Percentiles rank a stretch among this genome's conserved stretches.
Conservation (phyloP, 2,888 invertebrate genomes). For the Leucoptera coffeella region DNA sequence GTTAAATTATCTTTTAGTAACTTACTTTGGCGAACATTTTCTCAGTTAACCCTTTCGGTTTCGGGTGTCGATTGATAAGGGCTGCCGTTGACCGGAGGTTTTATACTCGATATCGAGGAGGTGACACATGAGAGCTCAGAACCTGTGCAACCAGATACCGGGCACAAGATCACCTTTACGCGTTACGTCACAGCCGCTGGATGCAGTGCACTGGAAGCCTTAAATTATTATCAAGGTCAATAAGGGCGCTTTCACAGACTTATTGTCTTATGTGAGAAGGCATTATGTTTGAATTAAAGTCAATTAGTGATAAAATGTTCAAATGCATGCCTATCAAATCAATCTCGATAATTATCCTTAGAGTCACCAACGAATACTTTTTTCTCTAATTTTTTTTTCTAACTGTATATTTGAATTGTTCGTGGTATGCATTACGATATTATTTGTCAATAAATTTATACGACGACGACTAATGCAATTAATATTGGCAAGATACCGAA, state of each 20-base stretch:
- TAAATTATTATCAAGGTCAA: conserved; percentile 26
- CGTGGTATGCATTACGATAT: too few species aligned
- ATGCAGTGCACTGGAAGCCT: conserved; percentile 20
- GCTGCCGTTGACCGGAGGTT: conserved; percentile 29
- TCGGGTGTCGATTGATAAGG: conserved; percentile 30
- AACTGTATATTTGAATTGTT: too few species aligned
- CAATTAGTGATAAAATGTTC: too few species aligned
- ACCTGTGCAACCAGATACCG: conserved; percentile 38
- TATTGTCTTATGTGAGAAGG: too few species aligned
- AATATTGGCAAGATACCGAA: too few species aligned
- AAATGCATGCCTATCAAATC: too few species aligned
- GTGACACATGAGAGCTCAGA: conserved; percentile 28
- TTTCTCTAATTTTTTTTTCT: too few species aligned
- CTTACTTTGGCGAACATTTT: conserved; percentile 44
- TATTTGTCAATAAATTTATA: too few species aligned
- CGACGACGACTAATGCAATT: too few species aligned
- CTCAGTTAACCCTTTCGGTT: conserved; percentile 21
- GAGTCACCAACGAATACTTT: too few species aligned
- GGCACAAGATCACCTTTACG: conserved; percentile 31
- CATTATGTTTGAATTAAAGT: too few species aligned
- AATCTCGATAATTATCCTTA: too few species aligned
- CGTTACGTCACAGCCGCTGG: conserved; percentile 34
- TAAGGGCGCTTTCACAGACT: conserved; percentile 1
- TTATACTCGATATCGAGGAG: conserved; percentile 24
- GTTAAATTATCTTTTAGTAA: conserved; percentile 4